Percentiles rank a stretch among this genome's conserved stretches.
These are phyloP conservation scores for Cheilosia scutellata DNA, from an alignment of 2,888 invertebrate genomes.

Conservation along the genomic window DNA sequence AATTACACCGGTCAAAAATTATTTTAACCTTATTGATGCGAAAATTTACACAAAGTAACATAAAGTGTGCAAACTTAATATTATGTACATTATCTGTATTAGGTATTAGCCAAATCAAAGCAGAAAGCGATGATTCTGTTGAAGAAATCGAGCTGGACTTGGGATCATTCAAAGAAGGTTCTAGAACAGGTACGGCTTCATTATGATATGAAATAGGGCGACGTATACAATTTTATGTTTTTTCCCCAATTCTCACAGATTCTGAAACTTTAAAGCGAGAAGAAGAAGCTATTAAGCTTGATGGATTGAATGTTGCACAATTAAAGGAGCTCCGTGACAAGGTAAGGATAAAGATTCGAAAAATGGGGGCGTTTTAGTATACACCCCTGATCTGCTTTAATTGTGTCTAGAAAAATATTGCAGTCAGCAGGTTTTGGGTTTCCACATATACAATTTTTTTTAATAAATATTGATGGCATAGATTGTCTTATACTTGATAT, in stretches of 20 bases:
- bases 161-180: conserved; percentile 93
- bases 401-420: too few relatives aligned
- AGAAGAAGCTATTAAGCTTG: conserved; percentile 98
- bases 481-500: too few relatives aligned
- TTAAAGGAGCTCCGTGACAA: conserved; percentile 95
- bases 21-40: conserved; percentile 70
- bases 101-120: conserved; percentile 81
- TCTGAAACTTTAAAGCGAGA: conserved; percentile 95
- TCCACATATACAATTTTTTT: too few relatives aligned
- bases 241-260: conserved; percentile 85
- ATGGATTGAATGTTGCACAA: conserved; percentile 97
- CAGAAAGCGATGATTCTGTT: conserved; percentile 80
- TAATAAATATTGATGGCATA: too few relatives aligned
- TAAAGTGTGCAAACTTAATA: conserved; percentile 3
- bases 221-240: conserved; percentile 19
- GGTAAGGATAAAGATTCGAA: conserved; percentile 77
- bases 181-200: conserved; percentile 90
- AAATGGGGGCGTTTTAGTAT: conserved; percentile 40
- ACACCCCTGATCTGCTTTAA: background rate
- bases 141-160: conserved; percentile 91
- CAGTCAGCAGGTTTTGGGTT: too few relatives aligned
- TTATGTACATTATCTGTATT: background rate
- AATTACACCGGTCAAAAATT: conserved; percentile 62
- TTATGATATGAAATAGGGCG: background rate
- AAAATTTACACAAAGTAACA: background rate